Conservation (phyloP, 2,888 invertebrate species). For the Tenthredo amoena region DNA sequence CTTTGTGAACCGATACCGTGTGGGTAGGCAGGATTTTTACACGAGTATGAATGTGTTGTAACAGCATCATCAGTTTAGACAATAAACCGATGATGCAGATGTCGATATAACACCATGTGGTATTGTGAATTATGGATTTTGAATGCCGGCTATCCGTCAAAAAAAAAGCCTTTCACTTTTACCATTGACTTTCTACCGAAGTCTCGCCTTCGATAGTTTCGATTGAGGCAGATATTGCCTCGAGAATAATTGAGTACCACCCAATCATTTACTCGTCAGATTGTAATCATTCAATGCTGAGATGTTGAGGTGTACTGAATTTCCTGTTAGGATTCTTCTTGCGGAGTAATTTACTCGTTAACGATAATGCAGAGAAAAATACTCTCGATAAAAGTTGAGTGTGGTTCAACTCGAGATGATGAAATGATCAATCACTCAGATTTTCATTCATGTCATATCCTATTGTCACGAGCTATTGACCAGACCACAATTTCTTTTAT, state of each 20-base stretch:
- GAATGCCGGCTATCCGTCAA: background rate
- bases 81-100: background rate
- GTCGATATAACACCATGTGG: background rate
- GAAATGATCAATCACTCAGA: background rate
- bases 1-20: background rate
- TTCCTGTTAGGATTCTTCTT: background rate
- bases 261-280: conserved; percentile 2
- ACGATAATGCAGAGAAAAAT: background rate
- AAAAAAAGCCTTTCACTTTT: background rate
- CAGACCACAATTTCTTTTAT: background rate
- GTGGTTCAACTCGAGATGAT: background rate
- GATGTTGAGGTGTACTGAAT: background rate
- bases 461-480: background rate
- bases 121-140: background rate
- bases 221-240: background rate
- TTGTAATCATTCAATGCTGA: background rate
- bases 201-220: background rate
- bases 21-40: background rate
- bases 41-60: background rate
- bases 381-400: background rate
- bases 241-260: background rate
- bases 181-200: background rate
- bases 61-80: background rate
- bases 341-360: background rate
- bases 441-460: background rate